A percentile compares a stretch with the other conserved stretches of the same genome.
Conservation (phyloP, 2,888 invertebrate genomes). For the Drosophila aldrichi region DNA sequence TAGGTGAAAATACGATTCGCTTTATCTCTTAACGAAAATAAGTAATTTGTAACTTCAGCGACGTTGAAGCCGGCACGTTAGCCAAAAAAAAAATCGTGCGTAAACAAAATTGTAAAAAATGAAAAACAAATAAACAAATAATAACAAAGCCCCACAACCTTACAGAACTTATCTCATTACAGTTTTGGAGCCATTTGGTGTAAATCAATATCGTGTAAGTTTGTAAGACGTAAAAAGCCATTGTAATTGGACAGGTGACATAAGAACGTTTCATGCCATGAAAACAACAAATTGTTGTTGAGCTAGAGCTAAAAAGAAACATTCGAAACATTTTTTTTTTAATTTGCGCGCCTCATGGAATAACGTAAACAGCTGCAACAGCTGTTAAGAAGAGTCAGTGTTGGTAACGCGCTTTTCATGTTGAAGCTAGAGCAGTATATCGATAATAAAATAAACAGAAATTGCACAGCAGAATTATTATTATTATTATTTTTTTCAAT, state of each 20-base stretch:
- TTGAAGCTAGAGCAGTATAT: not conserved
- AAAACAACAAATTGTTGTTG: not conserved
- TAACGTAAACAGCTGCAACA: not conserved
- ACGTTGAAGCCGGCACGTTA: constrained; percentile 68
- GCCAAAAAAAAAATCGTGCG: constrained; percentile 40
- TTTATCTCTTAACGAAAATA: constrained; percentile 46
- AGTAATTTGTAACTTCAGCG: constrained; percentile 39
- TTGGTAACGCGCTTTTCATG: not conserved
- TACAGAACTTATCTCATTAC: constrained; percentile 41
- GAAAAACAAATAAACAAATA: constrained; percentile 27
- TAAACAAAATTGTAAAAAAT: constrained; percentile 67
- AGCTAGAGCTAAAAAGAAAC: not conserved
- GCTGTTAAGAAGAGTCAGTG: not conserved
- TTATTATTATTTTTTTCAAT: not conserved
- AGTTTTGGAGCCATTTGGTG: constrained; percentile 28
- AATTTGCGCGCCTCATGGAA: constrained; percentile 5
- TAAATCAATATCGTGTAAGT: constrained; percentile 15
- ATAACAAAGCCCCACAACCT: constrained; percentile 20
- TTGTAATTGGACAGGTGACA: constrained; percentile 23
- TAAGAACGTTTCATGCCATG: constrained; percentile 3
- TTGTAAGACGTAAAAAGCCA: not conserved
- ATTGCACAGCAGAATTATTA: not conserved
- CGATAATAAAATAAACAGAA: not conserved
- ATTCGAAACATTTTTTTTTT: not conserved
- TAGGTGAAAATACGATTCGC: constrained; percentile 32